Evolutionary conservation across 2,113 vertebrate species (phyloP).

Genomic region (Spea bombifrons): DNA sequence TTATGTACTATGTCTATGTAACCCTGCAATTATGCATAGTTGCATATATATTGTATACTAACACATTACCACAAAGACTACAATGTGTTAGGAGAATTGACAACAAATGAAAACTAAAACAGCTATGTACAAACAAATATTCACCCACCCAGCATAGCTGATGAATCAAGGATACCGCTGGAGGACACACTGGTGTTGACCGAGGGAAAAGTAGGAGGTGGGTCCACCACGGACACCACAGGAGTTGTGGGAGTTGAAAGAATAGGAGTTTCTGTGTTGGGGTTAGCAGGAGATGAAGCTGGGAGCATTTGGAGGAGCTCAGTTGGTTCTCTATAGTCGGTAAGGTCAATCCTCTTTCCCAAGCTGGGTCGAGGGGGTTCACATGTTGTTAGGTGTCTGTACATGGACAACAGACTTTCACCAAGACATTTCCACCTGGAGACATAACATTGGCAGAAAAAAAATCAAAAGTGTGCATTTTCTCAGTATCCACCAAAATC

Average conservation of each 20-base stretch:
- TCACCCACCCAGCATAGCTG: conserved; percentile 68
- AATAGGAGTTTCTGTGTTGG: conserved; percentile 70
- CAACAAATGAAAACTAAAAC: too few relatives aligned
- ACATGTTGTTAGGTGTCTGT: conserved; percentile 85
- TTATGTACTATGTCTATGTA: too few relatives aligned
- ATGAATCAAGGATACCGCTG: conserved; percentile 72
- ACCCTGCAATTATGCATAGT: too few relatives aligned
- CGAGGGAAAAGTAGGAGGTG: conserved; percentile 57
- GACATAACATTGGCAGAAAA: background rate
- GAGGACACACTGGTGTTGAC: conserved; percentile 55
- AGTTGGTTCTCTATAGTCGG: conserved; percentile 79
- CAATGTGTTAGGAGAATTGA: too few relatives aligned
- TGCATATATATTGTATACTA: too few relatives aligned
- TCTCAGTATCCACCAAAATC: background rate
- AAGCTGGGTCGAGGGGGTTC: conserved; percentile 84
- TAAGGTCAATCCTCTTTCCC: conserved; percentile 85
- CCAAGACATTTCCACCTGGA: conserved; percentile 91
- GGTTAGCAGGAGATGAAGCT: conserved; percentile 67
- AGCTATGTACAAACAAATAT: background rate
- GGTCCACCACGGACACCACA: conserved; percentile 53
- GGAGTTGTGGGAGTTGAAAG: conserved; percentile 63
- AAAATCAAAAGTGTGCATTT: background rate
- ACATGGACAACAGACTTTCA: conserved; percentile 87
- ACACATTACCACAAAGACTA: too few relatives aligned
- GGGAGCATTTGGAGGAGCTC: conserved; percentile 64